Base-by-base conservation (phyloP, 2,113 vertebrate genomes). In the Azemiops feae region DNA sequence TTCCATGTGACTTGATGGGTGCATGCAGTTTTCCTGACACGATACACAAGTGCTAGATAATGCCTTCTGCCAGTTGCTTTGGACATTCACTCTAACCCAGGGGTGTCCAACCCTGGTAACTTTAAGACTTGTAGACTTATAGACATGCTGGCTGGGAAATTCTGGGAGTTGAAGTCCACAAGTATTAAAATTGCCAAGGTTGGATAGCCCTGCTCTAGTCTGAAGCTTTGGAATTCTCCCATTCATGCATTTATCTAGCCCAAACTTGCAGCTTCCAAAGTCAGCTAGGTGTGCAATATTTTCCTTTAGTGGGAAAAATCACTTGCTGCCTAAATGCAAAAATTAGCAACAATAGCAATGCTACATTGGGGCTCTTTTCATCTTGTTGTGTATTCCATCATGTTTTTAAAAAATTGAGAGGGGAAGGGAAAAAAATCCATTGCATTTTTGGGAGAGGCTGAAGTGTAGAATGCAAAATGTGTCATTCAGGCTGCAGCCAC, bases 401-500 rank as follows among this genome's bases (percentile, higher is more conserved):
- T 92, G 27, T 39, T 3, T 3, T 20, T 39, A 81, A 74, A 69
- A 18, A 74, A 39, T 20, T 2, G 2, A 1, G 69, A 7, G 12
- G 74, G 18, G 34, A 6, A 9, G 18, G 30, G 10, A 34, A 43
- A 81, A 43, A 81, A 22, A 43, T 57, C 52, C 92, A 3, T 2
- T 57, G 74, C 18, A 0, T 87, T 6, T 39, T 60, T 50, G 11
- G 20, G 94, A 92, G 10, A 0, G 90, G 64, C 85, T n/a, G 34
- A 92, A 57, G 1, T 91, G 94, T 89, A 92, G 91, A 93, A 20
- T 45, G 43, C 12, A 50, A 14, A 57, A 92, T 90, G 95, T 98
- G 98, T 96, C 97, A 97, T 99, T 97, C 96, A 96, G 93, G 93
- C 95, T 96, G 94, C 69, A 97, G 92, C 98, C 98, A 97, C 98